Base-by-base conservation (phyloP, 2,113 vertebrate genomes). In the Oncorhynchus keta region DNA sequence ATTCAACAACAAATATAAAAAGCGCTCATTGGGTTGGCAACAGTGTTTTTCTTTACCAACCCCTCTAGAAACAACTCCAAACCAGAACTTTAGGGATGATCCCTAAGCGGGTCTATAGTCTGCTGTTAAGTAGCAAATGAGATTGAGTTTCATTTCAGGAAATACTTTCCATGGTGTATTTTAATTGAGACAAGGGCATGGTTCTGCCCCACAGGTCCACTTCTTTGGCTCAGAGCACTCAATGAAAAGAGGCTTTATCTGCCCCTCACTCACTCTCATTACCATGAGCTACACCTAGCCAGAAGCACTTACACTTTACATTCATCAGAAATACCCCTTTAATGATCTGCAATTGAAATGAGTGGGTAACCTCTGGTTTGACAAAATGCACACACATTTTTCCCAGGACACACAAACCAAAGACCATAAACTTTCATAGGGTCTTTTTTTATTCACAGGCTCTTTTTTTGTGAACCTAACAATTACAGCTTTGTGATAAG, bases 131-230 rank as follows among this genome's bases (percentile, higher is more conserved):
- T 89, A 90, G 89, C 86, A 88, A 87, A 89, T 83, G 83, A 81
- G 91, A 89, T 95, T 67, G 72, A 88, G 83, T 95, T 95, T 95
- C 91, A 87, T 83, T 85, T 90, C 89, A 94, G 94, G 92, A 95
- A 94, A 92, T 92, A 90, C 89, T 90, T 92, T 83, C 76, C 79
- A 85, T 90, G 85, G 78, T 88, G 79, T 81, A 79, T 85, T 90
- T 84, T 89, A 86, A 84, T 82, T 89, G 76, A 85, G 83, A 76
- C 87, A 77, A 82, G 76, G 61, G 79, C 73, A 85, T 78, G 84
- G 83, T 83, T 87, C 83, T 83, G 87, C 84, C 77, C 83, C 81
- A 75, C 80, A 75, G 85, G 82, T 77, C 83, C 87, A 70, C 57
- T 55, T 76, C 51, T 66, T 72, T 48, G 62, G 83, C 79, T 87